A percentile compares a stretch with the other conserved stretches of the same genome.
Conservation (phyloP, 2,888 invertebrate genomes). For the Tenthredo livida region DNA sequence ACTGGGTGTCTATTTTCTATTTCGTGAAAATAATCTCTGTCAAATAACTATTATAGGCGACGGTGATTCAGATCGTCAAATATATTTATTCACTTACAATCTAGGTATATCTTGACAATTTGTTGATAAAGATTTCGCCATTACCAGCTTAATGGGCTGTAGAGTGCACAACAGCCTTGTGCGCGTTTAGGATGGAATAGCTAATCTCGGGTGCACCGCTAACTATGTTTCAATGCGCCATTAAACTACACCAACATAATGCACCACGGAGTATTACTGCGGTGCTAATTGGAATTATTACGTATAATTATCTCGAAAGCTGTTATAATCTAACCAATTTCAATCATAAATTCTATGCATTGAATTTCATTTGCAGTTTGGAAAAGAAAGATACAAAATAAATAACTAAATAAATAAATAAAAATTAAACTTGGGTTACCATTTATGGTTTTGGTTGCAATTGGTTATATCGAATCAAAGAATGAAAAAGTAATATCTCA, state of each 20-base stretch:
- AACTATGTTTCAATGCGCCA: slow-evolving; percentile 48
- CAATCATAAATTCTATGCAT: background rate
- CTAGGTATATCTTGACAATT: background rate
- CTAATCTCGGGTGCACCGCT: slow-evolving; percentile 39
- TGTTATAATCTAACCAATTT: background rate
- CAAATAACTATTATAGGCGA: background rate
- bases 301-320: slow-evolving; percentile 30
- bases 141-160: slow-evolving; percentile 23
- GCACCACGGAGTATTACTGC: slow-evolving; percentile 29
- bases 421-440: background rate
- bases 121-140: background rate
- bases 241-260: slow-evolving; percentile 40
- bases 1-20: background rate
- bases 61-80: background rate
- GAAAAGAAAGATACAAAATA: background rate
- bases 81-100: background rate
- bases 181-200: slow-evolving; percentile 48
- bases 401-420: background rate
- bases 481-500: slow-evolving; percentile 14
- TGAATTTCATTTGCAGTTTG: background rate
- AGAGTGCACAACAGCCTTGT: slow-evolving; percentile 4
- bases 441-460: background rate
- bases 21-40: background rate
- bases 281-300: slow-evolving; percentile 40
- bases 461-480: background rate